These are phyloP conservation scores for Mastigias papua DNA, from an alignment of 30 jellyfish, hydroid and myxozoan species.

Conservation along the genomic window DNA sequence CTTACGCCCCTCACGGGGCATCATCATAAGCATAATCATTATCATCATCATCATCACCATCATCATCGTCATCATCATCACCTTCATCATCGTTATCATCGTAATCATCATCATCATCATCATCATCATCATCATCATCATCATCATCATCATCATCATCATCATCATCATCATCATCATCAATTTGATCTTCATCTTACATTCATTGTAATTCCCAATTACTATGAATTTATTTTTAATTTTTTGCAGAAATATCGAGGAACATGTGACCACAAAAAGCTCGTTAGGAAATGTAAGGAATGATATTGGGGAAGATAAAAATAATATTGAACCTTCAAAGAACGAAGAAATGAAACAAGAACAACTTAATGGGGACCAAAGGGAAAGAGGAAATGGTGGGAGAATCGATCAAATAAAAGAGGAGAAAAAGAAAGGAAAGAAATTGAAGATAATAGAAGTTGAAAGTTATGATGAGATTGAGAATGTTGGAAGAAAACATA, in stretches of 20 bases:
- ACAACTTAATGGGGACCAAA: neutral
- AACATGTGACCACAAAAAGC: neutral
- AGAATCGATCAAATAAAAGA: neutral
- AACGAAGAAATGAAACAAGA: neutral
- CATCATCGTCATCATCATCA: too few species aligned
- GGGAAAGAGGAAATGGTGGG: neutral
- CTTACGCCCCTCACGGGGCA: too few species aligned
- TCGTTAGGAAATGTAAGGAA: neutral
- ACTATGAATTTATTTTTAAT: too few species aligned
- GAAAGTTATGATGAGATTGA: constrained; percentile 44
- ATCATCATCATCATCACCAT: too few species aligned
- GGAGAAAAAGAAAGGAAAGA: constrained; percentile 58
- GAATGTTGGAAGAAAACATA: neutral
- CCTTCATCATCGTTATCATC: too few species aligned
- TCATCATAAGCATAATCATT: too few species aligned
- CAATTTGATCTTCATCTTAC: too few species aligned
- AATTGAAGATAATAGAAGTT: constrained; percentile 70
- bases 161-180: too few species aligned
- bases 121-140: too few species aligned
- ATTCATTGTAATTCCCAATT: neutral
- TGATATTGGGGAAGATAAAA: neutral
- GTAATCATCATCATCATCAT: too few species aligned
- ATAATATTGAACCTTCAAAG: neutral
- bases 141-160: too few species aligned
- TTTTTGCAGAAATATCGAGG: neutral